phyloP scores from a whole-genome alignment of 2,113 vertebrate species.

The Pleuronectes platessa region DNA sequence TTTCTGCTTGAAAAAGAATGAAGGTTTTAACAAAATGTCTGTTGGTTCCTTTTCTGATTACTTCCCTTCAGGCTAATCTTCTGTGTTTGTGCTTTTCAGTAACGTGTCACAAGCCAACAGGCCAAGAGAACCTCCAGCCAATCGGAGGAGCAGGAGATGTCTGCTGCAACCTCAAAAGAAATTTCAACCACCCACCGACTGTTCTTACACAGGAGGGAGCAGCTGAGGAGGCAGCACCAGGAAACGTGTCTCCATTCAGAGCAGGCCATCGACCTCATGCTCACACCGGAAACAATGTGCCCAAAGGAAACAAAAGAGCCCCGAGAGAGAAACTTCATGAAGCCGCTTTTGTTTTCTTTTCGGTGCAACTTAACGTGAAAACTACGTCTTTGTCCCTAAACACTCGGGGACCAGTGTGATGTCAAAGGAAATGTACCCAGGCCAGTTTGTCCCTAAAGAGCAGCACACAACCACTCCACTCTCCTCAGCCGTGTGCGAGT shows the following conservation, averaged over 20 bases:
- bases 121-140: constrained; percentile 20
- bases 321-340: constrained; percentile 2
- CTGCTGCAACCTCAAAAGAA: constrained; percentile 34
- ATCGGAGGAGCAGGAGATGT: constrained; percentile 3
- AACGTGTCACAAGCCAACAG: constrained; percentile 9
- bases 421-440: constrained; percentile 8
- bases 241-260: constrained; percentile 54
- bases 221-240: constrained; percentile 55
- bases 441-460: neutral
- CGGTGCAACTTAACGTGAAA: neutral
- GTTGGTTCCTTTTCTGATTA: neutral
- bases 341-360: no score
- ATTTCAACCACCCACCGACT: constrained; percentile 26
- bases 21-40: neutral
- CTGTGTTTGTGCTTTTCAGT: constrained; percentile 6
- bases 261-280: constrained; percentile 21
- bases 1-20: neutral
- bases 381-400: neutral
- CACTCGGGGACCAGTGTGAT: neutral
- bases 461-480: neutral
- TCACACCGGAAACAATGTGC: neutral
- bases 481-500: neutral
- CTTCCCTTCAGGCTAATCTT: neutral
- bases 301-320: constrained; percentile 18
- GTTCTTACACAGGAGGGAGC: constrained; percentile 34